Conservation (phyloP, 2,113 vertebrate genomes). For the Platysternon megacephalum region DNA sequence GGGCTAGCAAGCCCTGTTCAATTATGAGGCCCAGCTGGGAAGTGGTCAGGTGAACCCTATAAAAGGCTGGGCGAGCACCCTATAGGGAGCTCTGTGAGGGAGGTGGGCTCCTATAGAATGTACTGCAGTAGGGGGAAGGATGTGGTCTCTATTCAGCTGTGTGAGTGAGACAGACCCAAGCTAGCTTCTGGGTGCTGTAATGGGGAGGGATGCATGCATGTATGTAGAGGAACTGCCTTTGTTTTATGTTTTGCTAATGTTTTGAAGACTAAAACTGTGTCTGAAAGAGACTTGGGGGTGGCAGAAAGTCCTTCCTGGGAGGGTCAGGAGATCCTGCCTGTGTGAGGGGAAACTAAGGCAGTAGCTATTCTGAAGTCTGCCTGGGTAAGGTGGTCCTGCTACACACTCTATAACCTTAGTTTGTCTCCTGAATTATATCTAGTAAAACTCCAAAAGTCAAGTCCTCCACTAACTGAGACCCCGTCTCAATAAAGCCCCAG, state of each 20-base stretch:
- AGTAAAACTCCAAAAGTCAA: background rate
- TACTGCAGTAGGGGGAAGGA: background rate
- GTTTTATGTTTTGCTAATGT: background rate
- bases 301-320: background rate
- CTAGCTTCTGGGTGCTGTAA: background rate
- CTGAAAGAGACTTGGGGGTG: background rate
- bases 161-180: background rate
- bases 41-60: background rate
- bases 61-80: background rate
- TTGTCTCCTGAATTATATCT: background rate
- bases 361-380: background rate
- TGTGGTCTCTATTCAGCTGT: background rate
- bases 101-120: background rate
- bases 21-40: background rate
- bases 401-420: background rate
- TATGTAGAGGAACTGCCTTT: background rate
- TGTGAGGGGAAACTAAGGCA: background rate
- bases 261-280: background rate
- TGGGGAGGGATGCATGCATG: rapidly evolving
- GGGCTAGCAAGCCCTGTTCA: background rate
- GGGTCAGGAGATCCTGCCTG: background rate
- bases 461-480: background rate
- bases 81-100: rapidly evolving
- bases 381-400: background rate
- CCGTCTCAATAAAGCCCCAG: background rate